Evolutionary conservation across 2,113 vertebrate genomes (phyloP).

Genomic region (Brachypteracias leptosomus): DNA sequence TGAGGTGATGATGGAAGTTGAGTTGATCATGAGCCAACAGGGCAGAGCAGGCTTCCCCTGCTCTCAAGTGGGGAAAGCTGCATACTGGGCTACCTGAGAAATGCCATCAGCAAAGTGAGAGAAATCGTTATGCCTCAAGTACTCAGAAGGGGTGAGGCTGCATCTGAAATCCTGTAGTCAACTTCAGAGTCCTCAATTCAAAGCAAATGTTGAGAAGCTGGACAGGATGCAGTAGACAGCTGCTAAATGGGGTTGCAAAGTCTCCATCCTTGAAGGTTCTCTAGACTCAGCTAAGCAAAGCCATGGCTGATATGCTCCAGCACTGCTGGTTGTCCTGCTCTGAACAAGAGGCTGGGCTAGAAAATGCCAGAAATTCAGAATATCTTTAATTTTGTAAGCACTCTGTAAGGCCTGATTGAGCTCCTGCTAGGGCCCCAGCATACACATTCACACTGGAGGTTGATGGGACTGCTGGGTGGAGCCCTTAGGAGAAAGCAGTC

Average conservation of each 20-base stretch:
- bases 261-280: neutral
- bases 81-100: neutral
- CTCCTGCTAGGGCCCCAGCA: neutral
- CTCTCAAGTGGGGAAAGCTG: neutral
- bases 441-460: neutral
- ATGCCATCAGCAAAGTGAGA: neutral
- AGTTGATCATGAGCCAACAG: neutral
- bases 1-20: neutral
- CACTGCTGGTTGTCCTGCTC: neutral
- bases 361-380: neutral
- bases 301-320: neutral
- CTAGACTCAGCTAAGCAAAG: neutral
- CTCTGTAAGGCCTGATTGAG: neutral
- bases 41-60: no score
- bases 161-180: neutral
- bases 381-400: neutral
- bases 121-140: neutral
- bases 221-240: neutral
- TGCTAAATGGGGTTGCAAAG: neutral
- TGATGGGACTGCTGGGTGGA: neutral
- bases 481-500: neutral
- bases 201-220: neutral
- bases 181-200: neutral
- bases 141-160: neutral
- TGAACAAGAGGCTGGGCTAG: neutral